Evolutionary conservation across 2,113 vertebrate species (phyloP), one percentile per base, ranked within the genome.

Genomic region (Choloepus hoffmanni): DNA sequence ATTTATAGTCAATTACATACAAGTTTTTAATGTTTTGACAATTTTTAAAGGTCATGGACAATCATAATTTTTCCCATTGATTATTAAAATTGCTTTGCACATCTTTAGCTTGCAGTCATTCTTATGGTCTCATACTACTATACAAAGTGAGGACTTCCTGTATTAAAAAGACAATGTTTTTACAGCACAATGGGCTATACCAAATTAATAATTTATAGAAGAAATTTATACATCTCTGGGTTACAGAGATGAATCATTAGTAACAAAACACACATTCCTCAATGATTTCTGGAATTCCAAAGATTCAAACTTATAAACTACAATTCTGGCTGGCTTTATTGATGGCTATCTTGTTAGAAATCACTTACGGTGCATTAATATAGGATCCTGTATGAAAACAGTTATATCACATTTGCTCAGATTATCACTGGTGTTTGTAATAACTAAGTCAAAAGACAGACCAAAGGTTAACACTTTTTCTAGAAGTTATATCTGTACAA

Each of bases 271-370:
- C 5, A 90, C 5, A 67, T 30, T 82, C 43, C 40, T 95, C 33
- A 91, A 73, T 77, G 28, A 81, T 85, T 21, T 91, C 53, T 82
- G 77, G 95, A 88, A 93, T 91, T 85, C 30, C 82, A 76, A 91
- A 88, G 26, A 85, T 77, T 72, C 30, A 87, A 91, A 77, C 21
- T 43, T 21, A 89, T 85, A 62, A 87, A 43, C 24, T 77, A 70
- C 13, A 55, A 73, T 50, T 67, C 14, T n/a, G 91, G 16, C 7
- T 89, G n/a, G 77, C 5, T 73, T 79, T 91, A 77, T 24, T 74
- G n/a, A 85, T 74, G 11, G 23, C 23, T 85, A 48, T 81, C 26
- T 58, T 81, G 8, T 48, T 95, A 65, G 60, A 95, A 93, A 77
- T 89, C 48, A 89, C 13, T 30, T 60, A 85, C 55, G 7, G 14